phyloP scores from a whole-genome alignment of 2,113 vertebrate species.

The Misgurnus anguillicaudatus region DNA sequence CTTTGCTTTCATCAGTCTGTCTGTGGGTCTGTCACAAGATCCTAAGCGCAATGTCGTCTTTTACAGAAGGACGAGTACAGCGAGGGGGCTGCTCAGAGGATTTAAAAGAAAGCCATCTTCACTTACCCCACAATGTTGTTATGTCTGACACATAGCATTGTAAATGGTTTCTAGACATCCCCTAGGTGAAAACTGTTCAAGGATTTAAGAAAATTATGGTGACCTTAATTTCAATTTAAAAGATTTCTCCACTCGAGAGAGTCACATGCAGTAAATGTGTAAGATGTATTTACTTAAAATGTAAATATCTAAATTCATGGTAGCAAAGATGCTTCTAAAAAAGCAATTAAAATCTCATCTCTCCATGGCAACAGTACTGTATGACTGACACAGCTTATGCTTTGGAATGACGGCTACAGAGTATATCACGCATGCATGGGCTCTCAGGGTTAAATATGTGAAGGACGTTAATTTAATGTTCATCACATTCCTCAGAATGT shows the following conservation, averaged over 20 bases:
- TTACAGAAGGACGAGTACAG: conserved; percentile 33
- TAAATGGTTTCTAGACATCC: neutral
- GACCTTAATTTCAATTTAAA: neutral
- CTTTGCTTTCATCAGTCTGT: conserved; percentile 49
- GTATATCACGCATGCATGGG: conserved; percentile 8
- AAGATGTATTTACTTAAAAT: neutral
- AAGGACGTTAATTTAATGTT: neutral
- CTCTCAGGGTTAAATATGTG: conserved; percentile 22
- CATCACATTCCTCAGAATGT: neutral
- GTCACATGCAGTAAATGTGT: no score
- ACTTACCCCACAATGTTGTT: neutral
- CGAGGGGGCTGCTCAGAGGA: conserved; percentile 41
- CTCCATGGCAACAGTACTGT: conserved; percentile 46
- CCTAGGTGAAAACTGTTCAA: neutral
- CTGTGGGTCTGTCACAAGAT: conserved; percentile 53
- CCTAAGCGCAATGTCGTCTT: conserved; percentile 46
- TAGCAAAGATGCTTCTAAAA: neutral
- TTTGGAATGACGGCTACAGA: conserved; percentile 9
- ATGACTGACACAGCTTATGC: conserved; percentile 28
- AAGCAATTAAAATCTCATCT: conserved; percentile 46
- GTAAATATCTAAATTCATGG: neutral
- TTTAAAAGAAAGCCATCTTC: conserved; percentile 36
- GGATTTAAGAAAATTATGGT: neutral
- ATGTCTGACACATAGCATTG: conserved; percentile 9
- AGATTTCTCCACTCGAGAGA: no score